Conservation (phyloP, 1,140 invertebrate genomes). For the Gerris buenoi region DNA sequence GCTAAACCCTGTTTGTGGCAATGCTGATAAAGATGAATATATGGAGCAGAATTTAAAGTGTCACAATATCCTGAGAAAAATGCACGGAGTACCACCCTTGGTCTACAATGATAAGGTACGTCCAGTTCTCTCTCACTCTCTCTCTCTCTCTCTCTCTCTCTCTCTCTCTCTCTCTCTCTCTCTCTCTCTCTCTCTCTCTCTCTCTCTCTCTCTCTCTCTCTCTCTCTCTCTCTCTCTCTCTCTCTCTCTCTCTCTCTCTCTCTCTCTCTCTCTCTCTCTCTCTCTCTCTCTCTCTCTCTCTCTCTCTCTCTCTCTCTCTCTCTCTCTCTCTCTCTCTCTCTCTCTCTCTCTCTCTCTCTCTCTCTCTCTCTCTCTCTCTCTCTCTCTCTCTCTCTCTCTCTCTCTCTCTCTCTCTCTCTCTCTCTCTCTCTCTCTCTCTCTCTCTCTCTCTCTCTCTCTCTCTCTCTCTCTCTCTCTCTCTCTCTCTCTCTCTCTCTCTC, state of each 20-base stretch:
- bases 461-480: constrained; percentile 8
- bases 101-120: too few species aligned
- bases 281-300: constrained; percentile 2
- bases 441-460: constrained; percentile 9
- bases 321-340: constrained; percentile 20
- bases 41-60: too few species aligned
- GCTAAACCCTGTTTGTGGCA: too few species aligned
- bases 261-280: constrained; percentile 4
- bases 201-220: too few species aligned
- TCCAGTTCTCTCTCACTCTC: too few species aligned
- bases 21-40: too few species aligned
- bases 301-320: constrained; percentile 4
- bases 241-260: constrained; percentile 8
- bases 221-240: too few species aligned
- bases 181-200: too few species aligned
- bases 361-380: constrained; percentile 9
- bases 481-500: constrained; percentile 8
- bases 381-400: constrained; percentile 10
- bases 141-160: too few species aligned
- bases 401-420: constrained; percentile 10
- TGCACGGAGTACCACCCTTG: too few species aligned
- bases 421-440: constrained; percentile 10
- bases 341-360: background rate
- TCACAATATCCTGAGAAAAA: too few species aligned
- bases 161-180: too few species aligned